Evolutionary conservation across 2,888 invertebrate species (phyloP).

Genomic region (Bugulina stolonifera): DNA sequence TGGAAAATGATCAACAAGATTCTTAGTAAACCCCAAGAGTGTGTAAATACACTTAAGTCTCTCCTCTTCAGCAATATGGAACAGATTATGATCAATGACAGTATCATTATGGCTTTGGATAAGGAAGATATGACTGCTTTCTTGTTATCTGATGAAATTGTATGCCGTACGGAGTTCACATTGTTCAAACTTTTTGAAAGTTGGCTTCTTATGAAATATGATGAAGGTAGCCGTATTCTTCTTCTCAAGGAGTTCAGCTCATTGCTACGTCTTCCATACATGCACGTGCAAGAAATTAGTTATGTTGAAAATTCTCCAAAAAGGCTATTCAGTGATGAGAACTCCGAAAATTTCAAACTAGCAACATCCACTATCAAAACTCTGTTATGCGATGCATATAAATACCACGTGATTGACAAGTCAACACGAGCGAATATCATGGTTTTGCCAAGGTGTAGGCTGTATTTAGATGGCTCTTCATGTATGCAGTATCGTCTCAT

Average conservation of each 20-base stretch:
- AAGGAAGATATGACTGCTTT: background rate
- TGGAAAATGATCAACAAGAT: constrained; percentile 15
- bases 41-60: background rate
- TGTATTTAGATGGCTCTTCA: constrained; percentile 18
- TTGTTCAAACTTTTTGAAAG: constrained; percentile 3
- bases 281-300: constrained; percentile 23
- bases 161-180: constrained; percentile 10
- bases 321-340: constrained; percentile 3
- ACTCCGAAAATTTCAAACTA: background rate
- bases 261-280: constrained; percentile 16
- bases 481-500: constrained; percentile 8
- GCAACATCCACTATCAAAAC: constrained; percentile 3
- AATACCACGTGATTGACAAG: constrained; percentile 3
- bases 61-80: constrained; percentile 17
- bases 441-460: background rate
- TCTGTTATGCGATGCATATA: constrained; percentile 17
- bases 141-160: constrained; percentile 6
- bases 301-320: constrained; percentile 16
- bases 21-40: background rate
- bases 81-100: constrained; percentile 14
- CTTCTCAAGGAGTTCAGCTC: background rate
- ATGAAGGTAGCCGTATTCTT: background rate
- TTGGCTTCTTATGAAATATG: background rate
- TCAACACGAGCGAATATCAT: background rate
- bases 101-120: background rate